A percentile compares a stretch with the other conserved stretches of the same genome.
Evolutionary conservation across 1,140 invertebrate species (phyloP).

Genomic region (Ceratosolen solmsi): DNA sequence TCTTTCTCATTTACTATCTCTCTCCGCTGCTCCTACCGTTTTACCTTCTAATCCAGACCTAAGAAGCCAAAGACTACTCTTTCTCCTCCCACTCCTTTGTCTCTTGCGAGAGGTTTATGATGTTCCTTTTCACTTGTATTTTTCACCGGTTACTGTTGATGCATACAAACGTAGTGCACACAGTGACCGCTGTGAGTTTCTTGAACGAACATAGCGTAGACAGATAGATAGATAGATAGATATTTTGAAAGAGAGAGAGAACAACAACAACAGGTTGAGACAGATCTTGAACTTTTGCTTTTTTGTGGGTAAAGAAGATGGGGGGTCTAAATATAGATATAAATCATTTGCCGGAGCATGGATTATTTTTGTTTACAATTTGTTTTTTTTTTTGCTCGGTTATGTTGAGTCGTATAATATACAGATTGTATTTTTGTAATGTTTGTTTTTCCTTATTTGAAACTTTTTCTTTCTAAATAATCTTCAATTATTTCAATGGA

Average conservation of each 20-base stretch:
- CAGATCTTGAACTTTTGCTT: constrained; percentile 39
- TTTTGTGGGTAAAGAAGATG: constrained; percentile 1
- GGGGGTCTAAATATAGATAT: constrained; percentile 37
- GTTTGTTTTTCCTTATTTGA: no score
- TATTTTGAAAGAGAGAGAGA: neutral
- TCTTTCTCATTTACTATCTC: neutral
- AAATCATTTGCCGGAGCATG: neutral
- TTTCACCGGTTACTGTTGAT: neutral
- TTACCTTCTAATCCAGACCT: constrained; percentile 10
- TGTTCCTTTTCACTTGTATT: neutral
- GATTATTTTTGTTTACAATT: neutral
- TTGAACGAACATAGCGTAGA: neutral
- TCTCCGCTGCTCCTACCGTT: neutral
- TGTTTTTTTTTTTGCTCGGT: neutral
- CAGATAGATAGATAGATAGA: neutral
- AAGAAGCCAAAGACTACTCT: constrained; percentile 4
- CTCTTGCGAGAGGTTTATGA: neutral
- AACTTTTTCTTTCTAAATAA: no score
- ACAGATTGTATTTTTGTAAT: no score
- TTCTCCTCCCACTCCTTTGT: neutral
- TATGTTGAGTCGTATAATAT: neutral
- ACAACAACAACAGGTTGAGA: constrained; percentile 20
- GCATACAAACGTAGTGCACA: neutral
- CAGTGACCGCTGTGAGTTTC: constrained; percentile 11
- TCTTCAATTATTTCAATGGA: no score